Evolutionary conservation across 2,888 invertebrate genomes (phyloP).

Genomic region (Allolobophora icterica): DNA sequence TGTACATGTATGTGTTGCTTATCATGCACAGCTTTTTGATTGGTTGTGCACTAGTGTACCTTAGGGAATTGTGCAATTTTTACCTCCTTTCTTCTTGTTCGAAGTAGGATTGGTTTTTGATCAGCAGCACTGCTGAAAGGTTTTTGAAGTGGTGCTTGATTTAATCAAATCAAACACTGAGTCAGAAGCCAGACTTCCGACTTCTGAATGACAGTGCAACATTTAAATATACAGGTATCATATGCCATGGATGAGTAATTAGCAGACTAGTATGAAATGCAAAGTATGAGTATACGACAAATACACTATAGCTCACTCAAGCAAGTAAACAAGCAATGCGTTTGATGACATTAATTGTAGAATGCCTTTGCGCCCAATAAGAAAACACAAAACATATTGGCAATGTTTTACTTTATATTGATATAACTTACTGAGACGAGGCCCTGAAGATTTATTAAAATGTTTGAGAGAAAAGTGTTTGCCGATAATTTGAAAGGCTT

Average conservation of each 20-base stretch:
- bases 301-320: too few relatives aligned
- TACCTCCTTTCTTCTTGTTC: not conserved
- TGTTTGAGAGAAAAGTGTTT: not conserved
- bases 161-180: not conserved
- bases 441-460: too few relatives aligned
- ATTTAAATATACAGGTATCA: not conserved
- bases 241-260: not conserved
- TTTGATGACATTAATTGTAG: not conserved
- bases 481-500: not conserved
- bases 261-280: not conserved
- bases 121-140: not conserved
- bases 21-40: not conserved
- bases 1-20: not conserved
- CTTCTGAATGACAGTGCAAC: not conserved
- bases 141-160: not conserved
- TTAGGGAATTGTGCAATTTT: slow-evolving; percentile 6
- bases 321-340: too few relatives aligned
- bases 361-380: not conserved
- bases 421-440: not conserved
- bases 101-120: not conserved
- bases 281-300: too few relatives aligned
- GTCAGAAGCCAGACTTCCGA: not conserved
- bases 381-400: not conserved
- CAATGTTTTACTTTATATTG: not conserved
- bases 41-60: not conserved